Base-by-base conservation (phyloP, 2,888 invertebrate species). In the Monochamus alternatus region DNA sequence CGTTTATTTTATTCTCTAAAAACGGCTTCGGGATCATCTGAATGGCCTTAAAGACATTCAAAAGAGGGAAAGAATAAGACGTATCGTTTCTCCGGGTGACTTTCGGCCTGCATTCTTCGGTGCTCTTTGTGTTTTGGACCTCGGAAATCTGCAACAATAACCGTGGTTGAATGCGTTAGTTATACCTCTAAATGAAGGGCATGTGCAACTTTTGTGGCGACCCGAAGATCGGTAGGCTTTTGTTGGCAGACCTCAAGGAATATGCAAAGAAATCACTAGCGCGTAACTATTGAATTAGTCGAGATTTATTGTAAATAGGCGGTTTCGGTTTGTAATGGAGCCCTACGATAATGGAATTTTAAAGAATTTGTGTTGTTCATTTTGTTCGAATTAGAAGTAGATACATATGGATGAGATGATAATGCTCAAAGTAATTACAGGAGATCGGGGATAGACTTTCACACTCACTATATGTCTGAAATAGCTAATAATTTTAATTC, bases 111-210 rank as follows among this genome's bases (percentile, higher is more conserved):
- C 51, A 71, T 75, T 72, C 59, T 71, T 32, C n/a, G 12, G n/a
- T 7, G 12, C 22, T 73, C 52, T 69, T 75, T 80, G 73, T 73
- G 70, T 60, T 44, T 43, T 3, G 68, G 55, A 71, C 77, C 80
- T 70, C 79, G 77, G 70, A 80, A 81, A 81, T 81, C 77, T 76
- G 73, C 72, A 74, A 81, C 80, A 81, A 81, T 75, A 66, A 74
- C 75, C 80, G 67, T 69, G 74, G 62, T 63, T 75, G 78, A 81
- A 81, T 81, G 72, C 74, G 73, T 81, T 81, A 68, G 80, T 75
- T 75, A 79, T 77, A 69, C 73, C 52, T 12, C 66, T 74, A 81
- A 81, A 81, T 78, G 79, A 81, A 79, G 80, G 80, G 80, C 80
- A 81, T 81, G 79, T 79, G 80, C 75, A 75, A 64, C 73, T 64